Conservation (phyloP, 1,140 invertebrate species). For the Halyomorpha halys region DNA sequence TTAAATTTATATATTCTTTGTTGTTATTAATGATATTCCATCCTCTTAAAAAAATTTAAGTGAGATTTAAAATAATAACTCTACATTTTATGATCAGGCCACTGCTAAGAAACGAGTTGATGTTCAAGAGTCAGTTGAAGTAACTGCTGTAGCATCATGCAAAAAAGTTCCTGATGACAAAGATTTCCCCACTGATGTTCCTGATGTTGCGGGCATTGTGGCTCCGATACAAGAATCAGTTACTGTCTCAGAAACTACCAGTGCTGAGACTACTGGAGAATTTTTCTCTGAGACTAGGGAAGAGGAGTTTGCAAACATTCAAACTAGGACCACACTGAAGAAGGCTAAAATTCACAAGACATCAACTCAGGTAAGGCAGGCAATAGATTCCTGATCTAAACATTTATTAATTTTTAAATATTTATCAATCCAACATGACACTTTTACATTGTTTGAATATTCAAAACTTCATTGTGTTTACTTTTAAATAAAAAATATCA, state of each 20-base stretch:
- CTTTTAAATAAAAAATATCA: too few species aligned
- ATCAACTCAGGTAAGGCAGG: conserved; percentile 36
- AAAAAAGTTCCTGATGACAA: conserved; percentile 49
- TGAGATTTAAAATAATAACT: neutral
- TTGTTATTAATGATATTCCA: too few species aligned
- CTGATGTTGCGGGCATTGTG: conserved; percentile 30
- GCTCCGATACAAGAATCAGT: conserved; percentile 34
- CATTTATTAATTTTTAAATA: too few species aligned
- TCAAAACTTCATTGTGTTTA: too few species aligned
- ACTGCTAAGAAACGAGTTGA: conserved; percentile 27
- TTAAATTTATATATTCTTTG: too few species aligned
- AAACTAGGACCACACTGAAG: conserved; percentile 22
- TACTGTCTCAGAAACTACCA: conserved; percentile 38
- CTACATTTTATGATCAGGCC: conserved; percentile 20
- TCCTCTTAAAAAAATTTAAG: too few species aligned
- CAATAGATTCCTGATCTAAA: too few species aligned
- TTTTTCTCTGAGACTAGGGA: conserved; percentile 18
- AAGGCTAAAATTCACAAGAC: conserved; percentile 35
- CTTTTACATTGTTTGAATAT: too few species aligned
- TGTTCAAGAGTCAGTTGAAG: conserved; percentile 44
- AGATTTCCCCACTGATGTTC: conserved; percentile 35
- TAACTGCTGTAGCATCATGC: conserved; percentile 46
- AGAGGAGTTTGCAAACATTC: conserved; percentile 27
- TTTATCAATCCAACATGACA: too few species aligned
- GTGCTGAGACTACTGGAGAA: conserved; percentile 32